Conservation (phyloP, 1,140 invertebrate genomes). For the Drosophila watanabei region DNA sequence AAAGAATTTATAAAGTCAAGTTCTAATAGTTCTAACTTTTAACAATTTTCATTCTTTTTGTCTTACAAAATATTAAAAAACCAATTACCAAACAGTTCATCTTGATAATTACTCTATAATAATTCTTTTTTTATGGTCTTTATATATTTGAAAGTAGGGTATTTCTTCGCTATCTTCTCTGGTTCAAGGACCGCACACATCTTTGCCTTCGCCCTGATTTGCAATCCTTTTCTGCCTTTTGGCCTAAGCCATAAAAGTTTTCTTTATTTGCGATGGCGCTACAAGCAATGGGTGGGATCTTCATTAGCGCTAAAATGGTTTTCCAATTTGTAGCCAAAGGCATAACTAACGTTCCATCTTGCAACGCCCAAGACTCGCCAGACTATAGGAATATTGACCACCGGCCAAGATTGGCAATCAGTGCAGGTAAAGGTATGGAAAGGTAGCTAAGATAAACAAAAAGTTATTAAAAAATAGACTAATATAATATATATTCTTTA, state of each 20-base stretch:
- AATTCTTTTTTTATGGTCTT: not conserved
- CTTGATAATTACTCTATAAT: not conserved
- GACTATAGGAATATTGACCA: slow-evolving; percentile 9
- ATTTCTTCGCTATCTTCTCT: not conserved
- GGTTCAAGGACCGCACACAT: not conserved
- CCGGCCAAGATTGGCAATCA: not conserved
- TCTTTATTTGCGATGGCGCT: slow-evolving; percentile 68
- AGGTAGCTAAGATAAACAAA: not conserved
- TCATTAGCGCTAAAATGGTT: slow-evolving; percentile 70
- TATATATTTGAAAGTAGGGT: not conserved
- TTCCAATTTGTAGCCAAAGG: slow-evolving; percentile 53
- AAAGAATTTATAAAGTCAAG: not conserved
- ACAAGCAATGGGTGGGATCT: slow-evolving; percentile 80
- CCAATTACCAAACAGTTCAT: not conserved
- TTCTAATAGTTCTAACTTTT: not conserved
- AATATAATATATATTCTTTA: not conserved
- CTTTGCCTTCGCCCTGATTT: not conserved
- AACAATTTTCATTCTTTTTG: not conserved
- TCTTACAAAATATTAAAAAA: not conserved
- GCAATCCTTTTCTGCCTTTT: slow-evolving; percentile 17
- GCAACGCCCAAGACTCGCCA: slow-evolving; percentile 27
- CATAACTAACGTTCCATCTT: slow-evolving; percentile 20
- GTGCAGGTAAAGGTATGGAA: not conserved
- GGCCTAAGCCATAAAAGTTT: slow-evolving; percentile 40
- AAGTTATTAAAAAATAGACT: not conserved